Percentiles rank a stretch among this genome's conserved stretches.
Conservation (phyloP, 35 echinoderm and acorn worm species). For the Ophioderma brevispina region DNA sequence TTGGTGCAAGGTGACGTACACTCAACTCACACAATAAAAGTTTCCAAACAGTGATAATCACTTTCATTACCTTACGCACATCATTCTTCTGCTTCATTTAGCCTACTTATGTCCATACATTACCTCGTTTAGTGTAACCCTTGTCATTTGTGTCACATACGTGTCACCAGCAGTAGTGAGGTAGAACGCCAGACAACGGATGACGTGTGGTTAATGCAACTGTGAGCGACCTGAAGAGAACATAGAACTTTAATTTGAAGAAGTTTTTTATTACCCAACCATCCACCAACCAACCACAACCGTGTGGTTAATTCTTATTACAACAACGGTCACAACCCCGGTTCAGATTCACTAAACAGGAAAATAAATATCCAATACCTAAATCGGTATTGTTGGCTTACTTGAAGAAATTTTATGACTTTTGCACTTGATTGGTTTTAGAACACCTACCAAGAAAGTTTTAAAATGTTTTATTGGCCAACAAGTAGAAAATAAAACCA, state of each 20-base stretch:
- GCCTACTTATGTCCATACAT: constrained; percentile 77
- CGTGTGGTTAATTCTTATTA: too few relatives aligned
- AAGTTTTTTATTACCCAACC: background rate
- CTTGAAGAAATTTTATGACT: background rate
- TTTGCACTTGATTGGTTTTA: background rate
- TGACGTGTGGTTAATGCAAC: constrained; percentile 75
- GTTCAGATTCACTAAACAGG: background rate
- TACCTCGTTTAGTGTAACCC: constrained; percentile 66
- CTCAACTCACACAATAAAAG: background rate
- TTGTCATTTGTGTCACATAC: constrained; percentile 83
- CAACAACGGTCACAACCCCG: background rate
- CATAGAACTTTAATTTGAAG: background rate
- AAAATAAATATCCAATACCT: too few relatives aligned
- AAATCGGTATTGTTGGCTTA: background rate
- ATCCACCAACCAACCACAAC: background rate
- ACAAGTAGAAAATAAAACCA: too few relatives aligned
- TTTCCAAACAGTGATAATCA: background rate
- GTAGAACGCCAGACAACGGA: constrained; percentile 86
- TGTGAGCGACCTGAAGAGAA: constrained; percentile 64
- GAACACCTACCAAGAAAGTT: too few relatives aligned
- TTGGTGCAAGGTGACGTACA: constrained; percentile 16
- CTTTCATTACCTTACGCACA: constrained; percentile 63
- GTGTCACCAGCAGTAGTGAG: constrained; percentile 64
- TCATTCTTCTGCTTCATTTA: constrained; percentile 64
- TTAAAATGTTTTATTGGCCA: too few relatives aligned